phyloP scores from a whole-genome alignment of 2,113 vertebrate genomes.

The Kryptolebias marmoratus region DNA sequence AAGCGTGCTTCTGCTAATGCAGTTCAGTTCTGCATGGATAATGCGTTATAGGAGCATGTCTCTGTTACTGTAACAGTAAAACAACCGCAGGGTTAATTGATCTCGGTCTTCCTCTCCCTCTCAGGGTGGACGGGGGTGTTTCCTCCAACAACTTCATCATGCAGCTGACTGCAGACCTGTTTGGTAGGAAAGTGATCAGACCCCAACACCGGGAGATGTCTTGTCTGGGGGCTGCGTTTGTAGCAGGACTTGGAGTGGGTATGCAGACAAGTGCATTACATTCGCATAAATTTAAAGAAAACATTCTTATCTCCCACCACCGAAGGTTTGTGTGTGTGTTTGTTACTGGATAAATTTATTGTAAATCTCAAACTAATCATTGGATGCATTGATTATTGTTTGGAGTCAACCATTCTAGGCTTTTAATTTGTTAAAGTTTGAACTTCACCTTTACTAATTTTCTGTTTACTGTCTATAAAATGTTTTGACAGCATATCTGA shows the following conservation, averaged over 20 bases:
- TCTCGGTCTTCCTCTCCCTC: not conserved
- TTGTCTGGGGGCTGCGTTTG: slow-evolving; percentile 91
- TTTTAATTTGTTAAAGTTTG: no score
- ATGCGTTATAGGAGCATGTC: slow-evolving; percentile 41
- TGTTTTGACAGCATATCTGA: no score
- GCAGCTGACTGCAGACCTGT: slow-evolving; percentile 95
- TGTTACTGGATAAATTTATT: no score
- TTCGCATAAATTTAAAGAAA: not conserved
- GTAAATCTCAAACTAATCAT: no score
- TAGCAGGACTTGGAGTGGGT: slow-evolving; percentile 93
- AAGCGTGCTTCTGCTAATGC: slow-evolving; percentile 24
- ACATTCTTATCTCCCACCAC: no score
- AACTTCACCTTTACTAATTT: no score
- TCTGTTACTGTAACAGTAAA: slow-evolving; percentile 37
- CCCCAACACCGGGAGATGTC: slow-evolving; percentile 88
- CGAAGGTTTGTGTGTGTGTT: no score
- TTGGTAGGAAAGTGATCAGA: slow-evolving; percentile 85
- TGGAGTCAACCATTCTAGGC: no score
- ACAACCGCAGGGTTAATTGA: slow-evolving; percentile 19
- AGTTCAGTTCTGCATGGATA: slow-evolving; percentile 34
- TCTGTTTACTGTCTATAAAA: not conserved
- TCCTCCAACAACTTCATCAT: slow-evolving; percentile 92
- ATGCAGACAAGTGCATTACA: slow-evolving; percentile 43
- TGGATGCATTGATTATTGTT: no score
- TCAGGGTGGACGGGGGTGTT: slow-evolving; percentile 93